These are phyloP conservation scores for Drosophila borborema DNA, from an alignment of 2,888 invertebrate genomes.

Conservation along the genomic window DNA sequence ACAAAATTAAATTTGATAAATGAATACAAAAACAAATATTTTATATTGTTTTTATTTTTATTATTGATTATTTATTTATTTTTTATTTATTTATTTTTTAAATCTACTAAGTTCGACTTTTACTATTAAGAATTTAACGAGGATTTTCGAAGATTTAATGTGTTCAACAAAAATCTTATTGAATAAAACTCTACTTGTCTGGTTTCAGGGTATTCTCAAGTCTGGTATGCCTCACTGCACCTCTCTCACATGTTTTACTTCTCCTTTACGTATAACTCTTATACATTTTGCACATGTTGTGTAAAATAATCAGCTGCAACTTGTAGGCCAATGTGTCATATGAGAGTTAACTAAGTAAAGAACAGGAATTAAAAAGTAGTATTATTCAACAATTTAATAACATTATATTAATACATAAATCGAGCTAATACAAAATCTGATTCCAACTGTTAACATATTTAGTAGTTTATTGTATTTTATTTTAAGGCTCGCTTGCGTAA, in stretches of 20 bases:
- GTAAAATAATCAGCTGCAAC: slow-evolving; percentile 34
- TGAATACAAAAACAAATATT: too few relatives aligned
- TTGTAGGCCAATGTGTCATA: not conserved
- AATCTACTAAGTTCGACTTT: too few relatives aligned
- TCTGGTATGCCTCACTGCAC: not conserved
- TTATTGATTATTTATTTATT: too few relatives aligned
- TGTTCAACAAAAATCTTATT: too few relatives aligned
- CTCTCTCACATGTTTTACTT: not conserved
- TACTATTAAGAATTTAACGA: too few relatives aligned
- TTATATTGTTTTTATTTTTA: too few relatives aligned
- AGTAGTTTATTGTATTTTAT: not conserved
- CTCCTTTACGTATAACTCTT: not conserved
- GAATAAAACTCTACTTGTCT: not conserved
- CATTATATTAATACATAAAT: not conserved
- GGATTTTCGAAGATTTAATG: too few relatives aligned
- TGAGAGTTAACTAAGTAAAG: not conserved
- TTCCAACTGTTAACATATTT: not conserved
- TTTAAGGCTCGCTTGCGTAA: not conserved
- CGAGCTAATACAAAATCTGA: not conserved
- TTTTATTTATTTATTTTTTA: too few relatives aligned
- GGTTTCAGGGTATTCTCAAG: not conserved
- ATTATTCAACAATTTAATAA: not conserved
- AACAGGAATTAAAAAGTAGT: too few relatives aligned
- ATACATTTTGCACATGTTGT: slow-evolving; percentile 62
- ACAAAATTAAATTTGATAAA: too few relatives aligned